Base-by-base conservation (phyloP, 2,113 vertebrate genomes). In the Crypturellus undulatus region DNA sequence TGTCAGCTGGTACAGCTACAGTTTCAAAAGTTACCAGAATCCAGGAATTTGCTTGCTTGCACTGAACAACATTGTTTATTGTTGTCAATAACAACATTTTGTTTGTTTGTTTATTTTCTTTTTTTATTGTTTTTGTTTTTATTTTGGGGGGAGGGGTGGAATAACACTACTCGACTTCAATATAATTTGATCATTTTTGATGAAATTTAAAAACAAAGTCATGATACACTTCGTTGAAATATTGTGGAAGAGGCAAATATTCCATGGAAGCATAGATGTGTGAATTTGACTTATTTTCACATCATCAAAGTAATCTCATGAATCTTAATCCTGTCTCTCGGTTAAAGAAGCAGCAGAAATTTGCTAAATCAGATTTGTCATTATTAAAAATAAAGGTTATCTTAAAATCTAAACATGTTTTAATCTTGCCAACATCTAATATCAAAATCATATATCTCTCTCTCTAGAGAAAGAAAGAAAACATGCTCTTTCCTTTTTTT, bases 321-420 rank as follows among this genome's bases (percentile, higher is more conserved):
- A 84, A 85, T 87, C 75, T 49, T 72, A 87, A 92, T 72, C 4
- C 10, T 25, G 18, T 77, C 42, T 89, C 54, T 85, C 84, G 24
- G 59, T 93, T 93, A 92, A 82, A 88, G 67, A 92, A 85, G 36
- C 26, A 87, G 12, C 51, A 88, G 64, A 89, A 88, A 71, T 56
- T 24, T 20, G 91, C 51, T 54, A 94, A 68, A 70, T 79, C 26
- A 71, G 34, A 64, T 88, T 63, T 92, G 89, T 92, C 51, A 83
- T 52, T 85, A 91, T 83, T 71, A 94, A 88, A 90, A 78, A 84
- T 9, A 71, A 42, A 87, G 72, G 9, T 28, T 54, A 92, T 88
- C 43, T 83, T 75, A 83, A 79, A 94, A 91, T 90, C 82, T 36
- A 80, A 86, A n/a, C 28, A 17, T 70, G 32, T 60, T 92, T 83